These are phyloP conservation scores for Tamandua tetradactyla DNA, from an alignment of 2,797 vertebrate species.

Conservation along the genomic window DNA sequence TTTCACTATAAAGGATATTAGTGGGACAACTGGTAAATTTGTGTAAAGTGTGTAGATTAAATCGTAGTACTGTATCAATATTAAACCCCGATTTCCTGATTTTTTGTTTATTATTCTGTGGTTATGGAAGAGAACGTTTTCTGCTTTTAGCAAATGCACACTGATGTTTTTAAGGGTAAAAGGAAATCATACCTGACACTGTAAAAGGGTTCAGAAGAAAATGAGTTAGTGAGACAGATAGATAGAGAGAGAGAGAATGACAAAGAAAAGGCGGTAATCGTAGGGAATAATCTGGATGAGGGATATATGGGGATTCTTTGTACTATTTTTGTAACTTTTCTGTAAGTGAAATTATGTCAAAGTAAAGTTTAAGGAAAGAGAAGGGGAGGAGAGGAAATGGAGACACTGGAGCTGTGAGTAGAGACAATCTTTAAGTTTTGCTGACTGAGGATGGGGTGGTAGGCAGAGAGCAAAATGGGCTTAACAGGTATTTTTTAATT, in stretches of 20 bases:
- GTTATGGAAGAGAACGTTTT: not conserved
- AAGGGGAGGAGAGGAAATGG: not conserved
- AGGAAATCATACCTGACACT: not conserved
- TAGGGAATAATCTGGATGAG: not conserved
- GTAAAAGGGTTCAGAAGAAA: not conserved
- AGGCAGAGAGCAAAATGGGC: not conserved
- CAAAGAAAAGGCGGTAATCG: not conserved
- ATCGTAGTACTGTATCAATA: not conserved
- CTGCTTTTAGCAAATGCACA: not conserved
- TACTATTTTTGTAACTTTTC: not conserved
- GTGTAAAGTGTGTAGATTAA: not conserved
- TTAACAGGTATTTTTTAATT: not conserved
- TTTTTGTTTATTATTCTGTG: not conserved
- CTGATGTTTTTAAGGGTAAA: not conserved
- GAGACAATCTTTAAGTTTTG: not conserved
- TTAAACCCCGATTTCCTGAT: not conserved
- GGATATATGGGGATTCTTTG: not conserved
- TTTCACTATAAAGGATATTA: not conserved
- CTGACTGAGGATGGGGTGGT: not conserved
- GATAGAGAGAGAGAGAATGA: not conserved
- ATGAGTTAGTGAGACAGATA: no score
- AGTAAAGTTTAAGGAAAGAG: not conserved
- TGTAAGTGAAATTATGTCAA: not conserved
- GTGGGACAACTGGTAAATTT: not conserved
- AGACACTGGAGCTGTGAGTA: not conserved